Conservation (phyloP, 1,140 invertebrate species). For the Chlorops oryzae region DNA sequence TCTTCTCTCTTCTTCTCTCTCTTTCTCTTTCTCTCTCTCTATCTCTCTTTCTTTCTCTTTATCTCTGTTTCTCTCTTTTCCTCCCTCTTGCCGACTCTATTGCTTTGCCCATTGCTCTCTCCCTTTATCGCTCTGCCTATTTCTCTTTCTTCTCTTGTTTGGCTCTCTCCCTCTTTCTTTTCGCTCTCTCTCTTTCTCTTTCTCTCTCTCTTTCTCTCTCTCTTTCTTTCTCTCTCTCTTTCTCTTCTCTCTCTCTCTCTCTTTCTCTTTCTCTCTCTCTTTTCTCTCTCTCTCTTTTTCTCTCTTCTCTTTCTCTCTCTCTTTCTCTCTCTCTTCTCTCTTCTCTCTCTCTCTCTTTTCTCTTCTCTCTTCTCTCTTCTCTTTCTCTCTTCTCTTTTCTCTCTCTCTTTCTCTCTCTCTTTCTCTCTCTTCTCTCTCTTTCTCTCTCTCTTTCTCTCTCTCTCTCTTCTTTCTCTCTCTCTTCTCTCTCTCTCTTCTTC, state of each 20-base stretch:
- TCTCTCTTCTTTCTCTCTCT: neutral
- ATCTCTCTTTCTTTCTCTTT: no score
- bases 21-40: no score
- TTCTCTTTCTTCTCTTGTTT: no score
- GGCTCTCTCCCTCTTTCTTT: conserved; percentile 26
- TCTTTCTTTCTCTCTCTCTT: no score
- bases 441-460: neutral
- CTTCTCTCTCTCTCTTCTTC: neutral
- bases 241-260: no score
- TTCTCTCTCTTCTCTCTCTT: neutral
- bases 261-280: no score
- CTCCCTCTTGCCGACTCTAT: conserved; percentile 5
- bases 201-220: neutral
- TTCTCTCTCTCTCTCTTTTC: neutral
- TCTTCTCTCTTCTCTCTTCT: neutral
- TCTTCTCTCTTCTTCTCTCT: conserved; percentile 18
- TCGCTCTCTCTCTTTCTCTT: conserved; percentile 10
- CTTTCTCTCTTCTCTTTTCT: neutral
- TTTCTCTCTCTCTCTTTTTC: neutral
- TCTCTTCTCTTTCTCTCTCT: neutral
- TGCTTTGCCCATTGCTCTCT: conserved; percentile 12
- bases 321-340: neutral
- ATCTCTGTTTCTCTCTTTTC: no score
- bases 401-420: neutral
- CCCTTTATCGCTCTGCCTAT: no score